Conservation (phyloP, 2,888 invertebrate genomes). For the Tipula lateralis region DNA sequence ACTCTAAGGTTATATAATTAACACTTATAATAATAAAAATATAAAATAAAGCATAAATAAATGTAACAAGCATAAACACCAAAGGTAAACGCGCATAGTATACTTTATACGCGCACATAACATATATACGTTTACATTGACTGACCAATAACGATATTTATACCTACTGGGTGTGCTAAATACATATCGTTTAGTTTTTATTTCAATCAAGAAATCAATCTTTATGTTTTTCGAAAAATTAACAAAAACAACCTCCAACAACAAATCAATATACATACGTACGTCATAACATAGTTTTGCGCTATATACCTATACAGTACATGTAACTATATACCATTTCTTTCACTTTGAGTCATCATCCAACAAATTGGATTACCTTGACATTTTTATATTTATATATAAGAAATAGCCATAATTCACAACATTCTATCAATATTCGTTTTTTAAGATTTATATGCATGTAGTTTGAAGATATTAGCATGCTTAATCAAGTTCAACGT, state of each 20-base stretch:
- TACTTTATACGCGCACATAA: not conserved
- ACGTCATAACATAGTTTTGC: not conserved
- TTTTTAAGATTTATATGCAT: not conserved
- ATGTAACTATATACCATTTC: not conserved
- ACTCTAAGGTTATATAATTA: too few relatives aligned
- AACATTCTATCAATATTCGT: not conserved
- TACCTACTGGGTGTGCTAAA: not conserved
- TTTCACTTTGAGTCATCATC: not conserved
- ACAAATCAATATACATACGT: not conserved
- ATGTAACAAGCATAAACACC: too few relatives aligned
- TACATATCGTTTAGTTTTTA: not conserved
- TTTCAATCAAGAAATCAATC: not conserved
- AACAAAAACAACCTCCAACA: not conserved
- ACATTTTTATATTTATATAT: not conserved
- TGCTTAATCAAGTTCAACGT: not conserved
- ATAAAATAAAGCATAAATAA: too few relatives aligned
- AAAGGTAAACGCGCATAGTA: too few relatives aligned
- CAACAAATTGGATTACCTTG: conserved; percentile 13
- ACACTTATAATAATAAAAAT: too few relatives aligned
- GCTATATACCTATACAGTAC: not conserved
- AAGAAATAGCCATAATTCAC: not conserved
- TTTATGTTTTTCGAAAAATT: not conserved
- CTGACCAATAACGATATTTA: not conserved
- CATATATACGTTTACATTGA: not conserved
- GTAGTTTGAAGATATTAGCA: not conserved